Conservation (phyloP, 2,888 invertebrate species). For the Asteroscopus sphinx region DNA sequence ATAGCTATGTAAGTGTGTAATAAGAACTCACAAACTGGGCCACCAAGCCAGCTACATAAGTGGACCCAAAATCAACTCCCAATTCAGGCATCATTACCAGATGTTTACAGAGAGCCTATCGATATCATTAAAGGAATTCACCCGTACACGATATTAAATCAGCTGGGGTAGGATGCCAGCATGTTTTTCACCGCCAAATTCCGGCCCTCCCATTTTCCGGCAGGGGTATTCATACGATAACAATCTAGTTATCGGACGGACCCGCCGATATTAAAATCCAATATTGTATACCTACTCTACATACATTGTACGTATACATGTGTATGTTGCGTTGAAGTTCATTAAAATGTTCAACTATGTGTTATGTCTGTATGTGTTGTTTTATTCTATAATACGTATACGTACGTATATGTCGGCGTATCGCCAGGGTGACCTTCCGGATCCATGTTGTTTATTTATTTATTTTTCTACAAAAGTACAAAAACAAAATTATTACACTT, state of each 20-base stretch:
- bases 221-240: conserved; percentile 72
- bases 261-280: conserved; percentile 76
- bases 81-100: conserved; percentile 39
- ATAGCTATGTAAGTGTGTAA: no score
- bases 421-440: no score
- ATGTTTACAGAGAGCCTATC: conserved; percentile 43
- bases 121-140: conserved; percentile 63
- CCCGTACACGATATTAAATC: conserved; percentile 67
- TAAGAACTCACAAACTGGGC: conserved; percentile 28
- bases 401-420: no score
- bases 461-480: no score
- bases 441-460: no score
- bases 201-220: conserved; percentile 67
- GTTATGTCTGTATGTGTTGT: no score
- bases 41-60: conserved; percentile 12
- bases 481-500: no score
- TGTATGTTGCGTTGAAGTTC: conserved; percentile 23
- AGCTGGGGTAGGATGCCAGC: conserved; percentile 60
- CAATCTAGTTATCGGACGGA: conserved; percentile 77
- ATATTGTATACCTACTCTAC: conserved; percentile 67
- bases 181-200: conserved; percentile 71
- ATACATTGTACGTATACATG: conserved; percentile 34
- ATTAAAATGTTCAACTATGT: no score
- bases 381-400: no score
- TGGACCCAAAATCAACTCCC: conserved; percentile 36